These are phyloP conservation scores for Brachylomia viminalis DNA, from an alignment of 2,888 invertebrate genomes.

Conservation along the genomic window DNA sequence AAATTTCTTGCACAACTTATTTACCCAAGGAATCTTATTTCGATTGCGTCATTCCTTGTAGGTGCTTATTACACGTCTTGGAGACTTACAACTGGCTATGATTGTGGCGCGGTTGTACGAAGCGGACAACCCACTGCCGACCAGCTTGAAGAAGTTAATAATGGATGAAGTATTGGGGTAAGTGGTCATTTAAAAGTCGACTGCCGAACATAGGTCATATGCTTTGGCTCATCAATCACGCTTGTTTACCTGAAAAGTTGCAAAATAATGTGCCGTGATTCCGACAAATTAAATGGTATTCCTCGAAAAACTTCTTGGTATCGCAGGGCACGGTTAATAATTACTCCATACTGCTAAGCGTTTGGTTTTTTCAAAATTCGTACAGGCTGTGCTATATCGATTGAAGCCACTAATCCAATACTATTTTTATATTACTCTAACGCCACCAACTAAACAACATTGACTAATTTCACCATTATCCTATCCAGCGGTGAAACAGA, in stretches of 20 bases:
- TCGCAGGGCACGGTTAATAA: neutral
- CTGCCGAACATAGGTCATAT: neutral
- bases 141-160: conserved; percentile 93
- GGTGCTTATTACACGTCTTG: conserved; percentile 97
- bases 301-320: neutral
- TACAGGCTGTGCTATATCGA: too few relatives aligned
- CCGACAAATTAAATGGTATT: neutral
- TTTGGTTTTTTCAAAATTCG: neutral
- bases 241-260: neutral
- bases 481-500: conserved; percentile 91
- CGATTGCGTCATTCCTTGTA: conserved; percentile 66
- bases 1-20: neutral
- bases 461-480: neutral
- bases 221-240: neutral
- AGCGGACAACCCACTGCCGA: conserved; percentile 93
- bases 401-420: neutral
- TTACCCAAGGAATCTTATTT: neutral
- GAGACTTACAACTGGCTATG: conserved; percentile 98
- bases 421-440: neutral
- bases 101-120: conserved; percentile 98
- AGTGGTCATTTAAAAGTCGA: conserved; percentile 41
- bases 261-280: neutral
- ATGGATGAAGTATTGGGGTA: conserved; percentile 95
- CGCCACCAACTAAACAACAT: neutral
- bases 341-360: neutral